Evolutionary conservation across 2,888 invertebrate genomes (phyloP), one percentile per base, ranked within the genome.

Genomic region (Gastrophysa polygoni): DNA sequence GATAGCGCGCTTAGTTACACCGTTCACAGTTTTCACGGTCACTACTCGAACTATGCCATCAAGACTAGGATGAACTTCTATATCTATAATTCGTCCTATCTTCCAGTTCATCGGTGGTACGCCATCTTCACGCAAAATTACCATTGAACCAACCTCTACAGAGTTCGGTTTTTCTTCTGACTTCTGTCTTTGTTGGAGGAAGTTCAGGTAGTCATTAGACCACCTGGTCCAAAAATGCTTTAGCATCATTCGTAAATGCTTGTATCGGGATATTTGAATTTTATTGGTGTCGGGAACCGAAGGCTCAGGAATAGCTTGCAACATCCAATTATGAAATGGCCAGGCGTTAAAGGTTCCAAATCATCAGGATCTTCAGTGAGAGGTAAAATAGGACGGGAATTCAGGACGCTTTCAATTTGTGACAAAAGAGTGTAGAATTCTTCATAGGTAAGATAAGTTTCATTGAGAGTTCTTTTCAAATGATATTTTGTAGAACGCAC

Each of bases 171-270:
- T n/a, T n/a, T n/a, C n/a, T n/a, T n/a, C n/a, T 7, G 4, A 24
- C 24, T 24, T 24, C 24, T 24, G 24, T 24, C 24, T 24, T 21
- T 44, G 55, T 54, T 76, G 75, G 0, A 78, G 66, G 6, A 64
- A 50, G 11, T 56, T 48, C 1, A 77, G 34, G 34, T 75, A 77
- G 51, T 77, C 75, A n/a, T 49, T 44, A 2, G 50, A 50, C 75
- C 71, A 74, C 7, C 70, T 52, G 4, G 50, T 63, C 72, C 72
- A 74, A 58, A 72, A 72, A 58, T 71, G 64, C 47, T 76, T 72
- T 7, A 54, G 32, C 11, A 73, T n/a, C 21, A 67, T 57, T 44
- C 73, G 71, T 1, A 74, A 5, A 1, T 57, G 50, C 48, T 77
- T 71, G 65, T 64, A 76, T 10, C 68, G 51, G 2, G 52, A 46